Evolutionary conservation across 2,888 invertebrate species (phyloP).

Genomic region (Synanthedon vespiformis): DNA sequence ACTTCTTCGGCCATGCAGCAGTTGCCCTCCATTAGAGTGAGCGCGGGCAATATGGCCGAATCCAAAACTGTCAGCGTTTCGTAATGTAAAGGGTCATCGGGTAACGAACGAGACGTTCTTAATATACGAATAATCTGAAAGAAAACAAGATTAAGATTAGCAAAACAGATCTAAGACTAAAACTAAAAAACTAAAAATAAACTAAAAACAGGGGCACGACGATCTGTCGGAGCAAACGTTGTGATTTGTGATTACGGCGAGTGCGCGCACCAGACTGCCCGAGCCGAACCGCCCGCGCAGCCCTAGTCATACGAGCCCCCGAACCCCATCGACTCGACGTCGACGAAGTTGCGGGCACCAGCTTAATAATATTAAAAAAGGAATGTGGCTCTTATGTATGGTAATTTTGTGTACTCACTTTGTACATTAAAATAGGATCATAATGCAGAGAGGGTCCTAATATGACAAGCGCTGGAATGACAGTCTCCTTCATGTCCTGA

Average conservation of each 20-base stretch:
- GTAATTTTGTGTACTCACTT: constrained; percentile 57
- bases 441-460: constrained; percentile 90
- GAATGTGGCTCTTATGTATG: neutral
- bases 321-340: neutral
- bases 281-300: too few relatives aligned
- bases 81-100: constrained; percentile 76
- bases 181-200: too few relatives aligned
- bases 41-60: constrained; percentile 87
- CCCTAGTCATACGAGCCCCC: too few relatives aligned
- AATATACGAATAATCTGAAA: constrained; percentile 57
- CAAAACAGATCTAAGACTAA: neutral
- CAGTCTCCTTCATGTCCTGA: constrained; percentile 77
- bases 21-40: constrained; percentile 93
- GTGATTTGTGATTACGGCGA: too few relatives aligned
- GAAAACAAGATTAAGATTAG: too few relatives aligned
- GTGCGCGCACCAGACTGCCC: too few relatives aligned
- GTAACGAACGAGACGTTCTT: constrained; percentile 38
- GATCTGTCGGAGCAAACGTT: too few relatives aligned
- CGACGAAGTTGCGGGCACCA: too few relatives aligned
- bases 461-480: constrained; percentile 86
- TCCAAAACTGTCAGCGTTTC: constrained; percentile 90
- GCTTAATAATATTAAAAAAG: neutral
- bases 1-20: constrained; percentile 97
- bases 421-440: constrained; percentile 92
- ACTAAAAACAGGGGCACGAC: too few relatives aligned